Evolutionary conservation across 2,113 vertebrate genomes (phyloP), one percentile per base, ranked within the genome.

Genomic region (Psammodynastes pulverulentus): DNA sequence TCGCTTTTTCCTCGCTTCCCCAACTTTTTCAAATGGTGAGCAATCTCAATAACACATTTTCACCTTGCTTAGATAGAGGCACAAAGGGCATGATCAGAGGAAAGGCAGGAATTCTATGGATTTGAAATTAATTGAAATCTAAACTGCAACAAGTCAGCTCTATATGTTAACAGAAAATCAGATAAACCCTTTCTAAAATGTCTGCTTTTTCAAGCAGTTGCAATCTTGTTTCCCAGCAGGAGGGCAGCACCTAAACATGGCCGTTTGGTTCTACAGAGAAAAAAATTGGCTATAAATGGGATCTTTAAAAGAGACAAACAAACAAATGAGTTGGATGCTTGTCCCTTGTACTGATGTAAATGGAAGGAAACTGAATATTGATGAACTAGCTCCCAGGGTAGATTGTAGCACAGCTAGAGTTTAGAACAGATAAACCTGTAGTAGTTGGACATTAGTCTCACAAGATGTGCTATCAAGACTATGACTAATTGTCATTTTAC

Each of bases 361-460:
- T 45, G 8, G 48, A 51, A 29, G 9, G 87, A 26, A 10, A 45
- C 39, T 88, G 34, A 15, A 26, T 24, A 58, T 5, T 21, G 21
- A 87, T n/a, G 2, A 56, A 10, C 43, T 34, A 56, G 3, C 43
- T 58, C 52, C 84, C 45, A n/a, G 12, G 49, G 23, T 84, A 39
- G 17, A 84, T 13, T 13, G 39, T 21, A 48, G 43, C 24, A 58
- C 21, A 86, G 43, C 52, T 49, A 23, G 48, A 21, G 23, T 53
- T 54, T 62, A 43, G 34, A 88, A 45, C 15, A 43, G 45, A 79
- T 79, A 43, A 79, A 79, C 19, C 49, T 91, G 53, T 24, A 45
- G 29, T 21, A 45, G 19, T 49, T 62, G 43, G 51, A 26, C 43
- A 56, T 1, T 9, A 12, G 13, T 23, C 0, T 0, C 43, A 13